Evolutionary conservation across 2,888 invertebrate species (phyloP).

Genomic region (Steinernema carpocapsae): DNA sequence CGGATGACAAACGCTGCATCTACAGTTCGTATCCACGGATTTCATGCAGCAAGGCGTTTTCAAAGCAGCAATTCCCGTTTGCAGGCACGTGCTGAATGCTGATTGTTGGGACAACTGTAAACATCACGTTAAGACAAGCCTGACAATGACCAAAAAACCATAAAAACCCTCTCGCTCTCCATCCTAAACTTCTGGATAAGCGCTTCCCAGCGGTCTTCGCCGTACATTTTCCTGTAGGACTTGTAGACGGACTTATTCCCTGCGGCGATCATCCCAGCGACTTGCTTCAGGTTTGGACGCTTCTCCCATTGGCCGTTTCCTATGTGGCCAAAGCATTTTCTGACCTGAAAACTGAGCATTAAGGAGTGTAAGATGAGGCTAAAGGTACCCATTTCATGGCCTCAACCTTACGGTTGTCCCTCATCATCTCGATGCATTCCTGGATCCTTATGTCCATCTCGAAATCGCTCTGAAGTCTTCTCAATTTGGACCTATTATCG

Average conservation of each 20-base stretch:
- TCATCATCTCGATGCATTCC: constrained; percentile 83
- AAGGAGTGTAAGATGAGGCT: not conserved
- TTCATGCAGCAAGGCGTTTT: constrained; percentile 79
- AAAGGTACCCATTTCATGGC: constrained; percentile 83
- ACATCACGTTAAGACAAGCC: not conserved
- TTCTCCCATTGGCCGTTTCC: constrained; percentile 8
- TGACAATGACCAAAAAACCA: constrained; percentile 71
- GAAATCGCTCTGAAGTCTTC: constrained; percentile 78
- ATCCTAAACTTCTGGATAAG: constrained; percentile 87
- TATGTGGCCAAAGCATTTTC: constrained; percentile 8
- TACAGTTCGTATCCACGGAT: constrained; percentile 39
- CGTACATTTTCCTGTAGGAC: constrained; percentile 73
- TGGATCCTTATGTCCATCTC: constrained; percentile 84
- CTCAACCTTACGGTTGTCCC: constrained; percentile 81
- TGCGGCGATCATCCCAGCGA: constrained; percentile 52
- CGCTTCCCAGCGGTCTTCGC: constrained; percentile 80
- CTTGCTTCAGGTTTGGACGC: constrained; percentile 33
- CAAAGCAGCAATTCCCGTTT: constrained; percentile 79
- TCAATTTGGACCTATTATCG: constrained; percentile 71
- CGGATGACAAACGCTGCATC: constrained; percentile 62
- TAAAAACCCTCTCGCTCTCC: constrained; percentile 92
- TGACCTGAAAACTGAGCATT: constrained; percentile 77
- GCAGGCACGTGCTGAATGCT: constrained; percentile 87
- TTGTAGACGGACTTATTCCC: constrained; percentile 36
- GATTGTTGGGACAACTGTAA: constrained; percentile 80